Conservation (phyloP, 2,113 vertebrate species). For the Tachycineta bicolor region DNA sequence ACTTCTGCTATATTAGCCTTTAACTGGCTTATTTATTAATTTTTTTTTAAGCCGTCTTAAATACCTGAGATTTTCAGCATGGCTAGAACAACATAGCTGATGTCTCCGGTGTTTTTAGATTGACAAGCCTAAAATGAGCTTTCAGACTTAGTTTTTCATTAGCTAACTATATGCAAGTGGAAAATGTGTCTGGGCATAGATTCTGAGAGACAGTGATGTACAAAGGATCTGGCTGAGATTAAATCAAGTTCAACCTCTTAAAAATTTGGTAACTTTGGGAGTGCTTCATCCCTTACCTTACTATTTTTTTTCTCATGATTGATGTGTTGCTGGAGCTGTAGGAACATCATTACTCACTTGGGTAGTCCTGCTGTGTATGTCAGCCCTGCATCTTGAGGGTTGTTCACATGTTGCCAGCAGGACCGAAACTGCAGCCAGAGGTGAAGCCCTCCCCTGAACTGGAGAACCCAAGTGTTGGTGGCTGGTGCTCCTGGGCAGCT, state of each 20-base stretch:
- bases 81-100: background rate
- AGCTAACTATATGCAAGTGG: background rate
- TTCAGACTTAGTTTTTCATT: background rate
- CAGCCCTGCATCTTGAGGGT: background rate
- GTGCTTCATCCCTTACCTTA: background rate
- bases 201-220: background rate
- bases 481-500: background rate
- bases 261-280: background rate
- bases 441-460: background rate
- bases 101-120: background rate
- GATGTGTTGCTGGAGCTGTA: background rate
- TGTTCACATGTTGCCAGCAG: background rate
- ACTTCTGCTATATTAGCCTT: background rate
- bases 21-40: rapidly evolving
- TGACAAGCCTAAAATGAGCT: background rate
- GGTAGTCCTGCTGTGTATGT: background rate
- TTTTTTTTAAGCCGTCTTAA: background rate
- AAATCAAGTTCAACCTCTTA: background rate
- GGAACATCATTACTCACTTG: background rate
- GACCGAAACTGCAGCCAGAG: background rate
- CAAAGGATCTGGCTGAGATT: background rate
- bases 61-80: background rate
- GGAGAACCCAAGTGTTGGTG: background rate
- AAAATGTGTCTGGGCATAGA: background rate
- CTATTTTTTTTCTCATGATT: background rate